phyloP scores from a whole-genome alignment of 2,797 vertebrate species.

The Argya squamiceps region DNA sequence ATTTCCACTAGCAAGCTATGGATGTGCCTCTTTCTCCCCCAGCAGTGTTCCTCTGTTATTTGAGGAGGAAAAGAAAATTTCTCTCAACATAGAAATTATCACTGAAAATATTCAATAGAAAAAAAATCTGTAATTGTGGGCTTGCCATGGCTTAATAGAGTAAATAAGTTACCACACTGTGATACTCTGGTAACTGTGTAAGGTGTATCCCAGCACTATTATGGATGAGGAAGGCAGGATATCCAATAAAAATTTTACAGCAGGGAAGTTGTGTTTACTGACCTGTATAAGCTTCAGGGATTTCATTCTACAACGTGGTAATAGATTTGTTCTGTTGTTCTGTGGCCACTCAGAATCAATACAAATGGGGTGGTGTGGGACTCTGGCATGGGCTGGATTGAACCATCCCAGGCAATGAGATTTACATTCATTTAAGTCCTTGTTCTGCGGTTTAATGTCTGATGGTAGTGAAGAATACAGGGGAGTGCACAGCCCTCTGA shows the following conservation, averaged over 20 bases:
- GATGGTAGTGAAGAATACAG: not conserved
- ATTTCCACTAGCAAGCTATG: not conserved
- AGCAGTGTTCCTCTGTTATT: not conserved
- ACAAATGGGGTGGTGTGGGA: not conserved
- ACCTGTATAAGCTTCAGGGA: constrained; percentile 38
- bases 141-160: not conserved
- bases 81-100: not conserved
- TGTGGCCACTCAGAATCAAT: not conserved
- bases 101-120: not conserved
- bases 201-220: not conserved
- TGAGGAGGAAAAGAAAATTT: not conserved
- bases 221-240: constrained; percentile 15
- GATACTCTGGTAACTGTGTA: not conserved
- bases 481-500: not conserved
- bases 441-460: not conserved
- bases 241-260: constrained; percentile 25
- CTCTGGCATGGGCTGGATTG: not conserved
- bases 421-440: not conserved
- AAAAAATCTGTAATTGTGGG: not conserved
- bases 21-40: not conserved
- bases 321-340: constrained; percentile 27
- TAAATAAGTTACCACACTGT: not conserved
- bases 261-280: constrained; percentile 39
- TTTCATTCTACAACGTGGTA: not conserved
- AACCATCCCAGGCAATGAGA: constrained; percentile 25